Conservation (phyloP, 2,113 vertebrate species). For the Hystrix cristata region DNA sequence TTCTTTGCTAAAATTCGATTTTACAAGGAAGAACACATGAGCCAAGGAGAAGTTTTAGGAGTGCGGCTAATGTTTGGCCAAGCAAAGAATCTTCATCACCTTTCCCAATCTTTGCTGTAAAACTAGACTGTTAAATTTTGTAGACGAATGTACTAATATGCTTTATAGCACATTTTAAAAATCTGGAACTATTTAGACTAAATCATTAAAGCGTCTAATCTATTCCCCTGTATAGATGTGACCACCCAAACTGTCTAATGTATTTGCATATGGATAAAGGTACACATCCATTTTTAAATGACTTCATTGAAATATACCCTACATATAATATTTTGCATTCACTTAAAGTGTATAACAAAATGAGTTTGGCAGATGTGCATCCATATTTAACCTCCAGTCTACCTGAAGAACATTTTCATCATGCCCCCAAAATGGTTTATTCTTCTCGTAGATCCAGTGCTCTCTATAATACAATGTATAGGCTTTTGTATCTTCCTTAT, state of each 20-base stretch:
- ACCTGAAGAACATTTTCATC: not conserved
- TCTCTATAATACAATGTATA: not conserved
- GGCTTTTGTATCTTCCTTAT: not conserved
- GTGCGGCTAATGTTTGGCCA: not conserved
- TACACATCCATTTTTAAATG: not conserved
- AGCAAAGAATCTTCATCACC: not conserved
- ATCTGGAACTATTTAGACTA: not conserved
- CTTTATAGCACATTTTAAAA: not conserved
- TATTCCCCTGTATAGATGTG: not conserved
- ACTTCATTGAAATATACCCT: not conserved
- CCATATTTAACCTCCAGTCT: not conserved
- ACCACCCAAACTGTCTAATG: not conserved
- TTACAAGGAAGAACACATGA: not conserved
- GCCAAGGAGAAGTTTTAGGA: not conserved
- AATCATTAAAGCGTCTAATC: not conserved
- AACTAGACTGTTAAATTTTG: not conserved
- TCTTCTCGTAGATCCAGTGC: not conserved
- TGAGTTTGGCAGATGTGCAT: not conserved
- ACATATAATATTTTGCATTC: not conserved
- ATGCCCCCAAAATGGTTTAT: not conserved
- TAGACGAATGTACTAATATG: not conserved
- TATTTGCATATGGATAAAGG: not conserved
- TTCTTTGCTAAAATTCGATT: not conserved
- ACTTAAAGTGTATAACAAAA: not conserved
- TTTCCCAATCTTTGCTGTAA: conserved; percentile 16